Evolutionary conservation across 64 coral and sea anemone species (phyloP).

Genomic region (Stylophora pistillata): DNA sequence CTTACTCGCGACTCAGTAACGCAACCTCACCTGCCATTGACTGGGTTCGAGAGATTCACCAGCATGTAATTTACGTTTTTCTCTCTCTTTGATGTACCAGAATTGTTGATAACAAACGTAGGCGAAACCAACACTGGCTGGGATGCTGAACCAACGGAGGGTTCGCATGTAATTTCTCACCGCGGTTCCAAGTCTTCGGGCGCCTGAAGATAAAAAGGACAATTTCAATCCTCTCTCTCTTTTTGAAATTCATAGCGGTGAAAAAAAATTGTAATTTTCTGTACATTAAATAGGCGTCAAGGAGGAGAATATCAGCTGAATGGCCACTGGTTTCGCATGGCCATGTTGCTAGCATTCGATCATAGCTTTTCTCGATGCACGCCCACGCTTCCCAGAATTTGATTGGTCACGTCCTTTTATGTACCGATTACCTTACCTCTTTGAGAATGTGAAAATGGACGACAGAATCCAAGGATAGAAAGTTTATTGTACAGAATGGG

Average conservation of each 20-base stretch:
- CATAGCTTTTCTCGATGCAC: too few species aligned
- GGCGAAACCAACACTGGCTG: constrained; percentile 91
- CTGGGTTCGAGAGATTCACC: constrained; percentile 23
- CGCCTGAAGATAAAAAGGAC: background rate
- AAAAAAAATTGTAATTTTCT: too few species aligned
- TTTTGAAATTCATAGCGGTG: background rate
- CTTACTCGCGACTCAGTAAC: background rate
- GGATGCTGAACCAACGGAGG: constrained; percentile 86
- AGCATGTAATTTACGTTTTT: constrained; percentile 49
- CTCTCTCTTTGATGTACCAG: constrained; percentile 76
- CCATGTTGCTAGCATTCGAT: too few species aligned
- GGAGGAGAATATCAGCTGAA: too few species aligned
- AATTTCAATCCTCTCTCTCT: background rate
- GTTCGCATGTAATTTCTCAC: constrained; percentile 71
- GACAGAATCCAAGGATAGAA: background rate
- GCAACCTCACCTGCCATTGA: constrained; percentile 77
- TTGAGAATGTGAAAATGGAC: background rate
- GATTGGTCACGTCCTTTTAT: background rate
- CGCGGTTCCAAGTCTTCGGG: constrained; percentile 15
- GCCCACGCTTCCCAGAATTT: background rate
- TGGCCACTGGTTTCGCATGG: too few species aligned
- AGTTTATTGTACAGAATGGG: constrained; percentile 17
- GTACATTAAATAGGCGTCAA: too few species aligned
- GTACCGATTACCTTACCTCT: background rate
- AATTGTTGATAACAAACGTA: constrained; percentile 90